Evolutionary conservation across 1,140 invertebrate genomes (phyloP).

Genomic region (Luehdorfia chinensis): DNA sequence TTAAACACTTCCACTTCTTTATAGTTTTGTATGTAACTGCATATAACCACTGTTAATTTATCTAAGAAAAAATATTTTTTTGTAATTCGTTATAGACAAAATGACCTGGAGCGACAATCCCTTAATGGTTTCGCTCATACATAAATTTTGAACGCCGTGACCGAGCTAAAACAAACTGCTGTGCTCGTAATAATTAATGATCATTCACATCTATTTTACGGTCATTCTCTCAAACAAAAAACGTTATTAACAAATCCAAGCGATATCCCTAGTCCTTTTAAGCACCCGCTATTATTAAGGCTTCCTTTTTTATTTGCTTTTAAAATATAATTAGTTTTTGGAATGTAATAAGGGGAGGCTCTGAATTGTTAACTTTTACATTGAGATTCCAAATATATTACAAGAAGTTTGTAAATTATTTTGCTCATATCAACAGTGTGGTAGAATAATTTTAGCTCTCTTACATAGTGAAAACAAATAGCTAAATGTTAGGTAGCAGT

Average conservation of each 20-base stretch:
- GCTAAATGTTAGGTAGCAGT: too few species aligned
- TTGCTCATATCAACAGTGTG: too few species aligned
- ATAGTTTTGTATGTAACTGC: too few species aligned
- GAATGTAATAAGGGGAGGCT: too few species aligned
- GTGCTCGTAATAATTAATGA: constrained; percentile 64
- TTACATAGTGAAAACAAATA: too few species aligned
- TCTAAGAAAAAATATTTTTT: constrained; percentile 24
- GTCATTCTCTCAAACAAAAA: constrained; percentile 51
- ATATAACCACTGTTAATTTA: constrained; percentile 20
- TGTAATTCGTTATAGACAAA: constrained; percentile 27
- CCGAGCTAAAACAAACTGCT: constrained; percentile 65
- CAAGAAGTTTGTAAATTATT: too few species aligned
- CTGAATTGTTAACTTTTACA: too few species aligned
- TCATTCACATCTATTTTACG: constrained; percentile 66
- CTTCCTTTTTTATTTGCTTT: too few species aligned
- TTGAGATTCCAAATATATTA: too few species aligned
- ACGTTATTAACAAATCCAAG: constrained; percentile 53
- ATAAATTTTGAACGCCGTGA: constrained; percentile 62
- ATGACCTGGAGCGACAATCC: constrained; percentile 56
- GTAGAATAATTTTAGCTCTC: too few species aligned
- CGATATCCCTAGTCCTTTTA: constrained; percentile 23
- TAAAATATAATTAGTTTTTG: too few species aligned
- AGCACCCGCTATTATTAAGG: constrained; percentile 31
- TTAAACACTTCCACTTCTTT: too few species aligned
- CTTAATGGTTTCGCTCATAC: constrained; percentile 63